phyloP scores from a whole-genome alignment of 2,888 invertebrate genomes.

The Cataglyphis cursor region DNA sequence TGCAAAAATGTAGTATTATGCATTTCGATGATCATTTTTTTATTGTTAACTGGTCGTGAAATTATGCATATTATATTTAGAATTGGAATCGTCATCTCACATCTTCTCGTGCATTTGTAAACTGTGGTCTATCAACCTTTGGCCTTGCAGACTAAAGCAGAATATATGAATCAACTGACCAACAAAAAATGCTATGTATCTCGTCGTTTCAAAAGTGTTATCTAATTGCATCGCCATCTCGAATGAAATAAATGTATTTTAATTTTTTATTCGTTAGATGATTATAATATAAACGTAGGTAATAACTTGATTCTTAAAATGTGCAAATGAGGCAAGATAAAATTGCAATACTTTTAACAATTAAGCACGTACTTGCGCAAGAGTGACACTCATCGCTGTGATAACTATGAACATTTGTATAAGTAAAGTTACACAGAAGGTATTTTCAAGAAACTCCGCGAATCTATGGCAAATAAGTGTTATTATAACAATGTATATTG shows the following conservation, averaged over 20 bases:
- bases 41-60: too few species aligned
- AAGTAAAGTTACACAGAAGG: background rate
- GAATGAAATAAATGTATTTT: background rate
- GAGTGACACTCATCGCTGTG: background rate
- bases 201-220: background rate
- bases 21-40: background rate
- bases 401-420: background rate
- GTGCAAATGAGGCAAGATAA: background rate
- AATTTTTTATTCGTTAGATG: background rate
- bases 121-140: constrained; percentile 57
- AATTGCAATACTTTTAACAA: background rate
- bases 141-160: constrained; percentile 41
- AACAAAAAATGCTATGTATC: background rate
- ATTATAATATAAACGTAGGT: background rate
- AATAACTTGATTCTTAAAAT: background rate
- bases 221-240: background rate
- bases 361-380: constrained; percentile 1
- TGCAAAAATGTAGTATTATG: background rate
- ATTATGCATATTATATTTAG: background rate
- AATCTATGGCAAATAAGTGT: background rate
- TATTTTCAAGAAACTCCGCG: constrained; percentile 7
- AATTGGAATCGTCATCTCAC: constrained; percentile 26
- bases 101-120: constrained; percentile 5
- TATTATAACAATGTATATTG: background rate
- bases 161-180: constrained; percentile 57